These are phyloP conservation scores for Andrena hattorfiana DNA, from an alignment of 2,888 invertebrate species.

Conservation along the genomic window DNA sequence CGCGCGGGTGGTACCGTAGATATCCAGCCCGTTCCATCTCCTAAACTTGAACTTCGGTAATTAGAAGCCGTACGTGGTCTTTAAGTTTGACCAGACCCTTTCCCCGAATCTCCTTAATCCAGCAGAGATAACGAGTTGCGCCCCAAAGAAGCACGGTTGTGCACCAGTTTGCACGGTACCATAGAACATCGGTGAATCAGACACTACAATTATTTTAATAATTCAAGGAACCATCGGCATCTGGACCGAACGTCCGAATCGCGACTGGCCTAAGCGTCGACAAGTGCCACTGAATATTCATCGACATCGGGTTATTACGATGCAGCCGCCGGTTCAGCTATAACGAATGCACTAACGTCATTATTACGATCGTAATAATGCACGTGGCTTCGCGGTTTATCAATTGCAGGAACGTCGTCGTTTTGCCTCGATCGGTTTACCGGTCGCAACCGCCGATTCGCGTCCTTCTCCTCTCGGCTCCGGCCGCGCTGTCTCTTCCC, in stretches of 20 bases:
- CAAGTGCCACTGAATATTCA: slow-evolving; percentile 67
- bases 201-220: slow-evolving; percentile 22
- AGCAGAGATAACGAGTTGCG: too few species aligned
- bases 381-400: slow-evolving; percentile 59
- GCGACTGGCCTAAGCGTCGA: slow-evolving; percentile 23
- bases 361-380: slow-evolving; percentile 71
- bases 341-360: slow-evolving; percentile 73
- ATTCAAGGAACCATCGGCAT: slow-evolving; percentile 42
- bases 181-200: not conserved
- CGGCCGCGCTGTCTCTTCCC: slow-evolving; percentile 5
- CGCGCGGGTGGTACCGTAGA: too few species aligned
- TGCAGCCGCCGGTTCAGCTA: slow-evolving; percentile 59
- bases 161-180: too few species aligned
- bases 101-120: too few species aligned
- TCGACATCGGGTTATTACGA: slow-evolving; percentile 65
- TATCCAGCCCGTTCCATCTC: too few species aligned
- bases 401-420: slow-evolving; percentile 55
- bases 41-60: too few species aligned
- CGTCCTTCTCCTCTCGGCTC: slow-evolving; percentile 5
- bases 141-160: too few species aligned
- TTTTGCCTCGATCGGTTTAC: slow-evolving; percentile 38
- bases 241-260: slow-evolving; percentile 42
- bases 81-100: too few species aligned
- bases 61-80: too few species aligned
- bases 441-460: slow-evolving; percentile 26